Evolutionary conservation across 1,140 invertebrate genomes (phyloP), one percentile per base, ranked within the genome.

Genomic region (Drosophila grimshawi): DNA sequence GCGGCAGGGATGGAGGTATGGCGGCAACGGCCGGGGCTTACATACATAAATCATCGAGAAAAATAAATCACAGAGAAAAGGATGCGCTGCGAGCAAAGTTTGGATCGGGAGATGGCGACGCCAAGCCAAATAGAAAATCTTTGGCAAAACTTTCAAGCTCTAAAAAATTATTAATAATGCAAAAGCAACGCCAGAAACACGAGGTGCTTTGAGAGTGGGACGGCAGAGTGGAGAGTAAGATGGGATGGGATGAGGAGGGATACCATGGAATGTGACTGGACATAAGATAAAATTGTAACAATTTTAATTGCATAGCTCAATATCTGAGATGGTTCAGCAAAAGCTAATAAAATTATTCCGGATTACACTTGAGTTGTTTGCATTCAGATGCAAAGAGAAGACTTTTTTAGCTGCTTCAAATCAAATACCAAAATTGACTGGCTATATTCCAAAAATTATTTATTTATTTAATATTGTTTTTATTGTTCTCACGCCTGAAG

Each of bases 121-220:
- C 61, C 49, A 57, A 71, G 56, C 66, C 45, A 79, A 78, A 86
- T 81, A 72, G 59, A 78, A 86, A 86, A 86, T 86, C 76, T 86
- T 76, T 75, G 51, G 55, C 65, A 57, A 76, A 81, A 81, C 67
- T 86, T 88, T 77, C 43, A 53, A 76, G 71, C 81, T 82, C 76
- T 55, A 77, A 70, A 69, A 78, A 76, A 72, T 86, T 63, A 88
- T 86, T 86, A 86, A 86, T 86, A 86, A 86, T 88, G 71, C 63
- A 72, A 46, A 67, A 56, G 74, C 69, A 78, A 51, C 41, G 77
- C 51, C 65, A 64, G 53, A 35, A 51, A 52, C 39, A 45, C 7
- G 6, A 4, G 19, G 6, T 5, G 19, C n/a, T 6, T n/a, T 2
- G 4, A 10, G 5, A 29, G 8, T 39, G 7, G 1, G 33, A 35